These are phyloP conservation scores for Stenchaetothrips biformis DNA, from an alignment of 2,888 invertebrate genomes.

Conservation along the genomic window DNA sequence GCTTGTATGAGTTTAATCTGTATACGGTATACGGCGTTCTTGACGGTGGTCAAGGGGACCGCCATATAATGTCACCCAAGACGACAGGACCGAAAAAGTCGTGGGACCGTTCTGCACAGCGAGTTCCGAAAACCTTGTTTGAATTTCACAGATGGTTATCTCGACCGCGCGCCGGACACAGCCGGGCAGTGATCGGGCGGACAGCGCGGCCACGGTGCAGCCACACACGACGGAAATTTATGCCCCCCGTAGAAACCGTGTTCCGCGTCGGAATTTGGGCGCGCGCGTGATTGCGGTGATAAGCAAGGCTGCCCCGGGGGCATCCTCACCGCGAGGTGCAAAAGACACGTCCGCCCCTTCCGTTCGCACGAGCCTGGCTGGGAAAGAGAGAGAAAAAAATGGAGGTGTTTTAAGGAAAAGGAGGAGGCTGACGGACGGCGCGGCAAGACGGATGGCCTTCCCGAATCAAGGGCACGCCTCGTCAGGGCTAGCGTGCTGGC, in stretches of 20 bases:
- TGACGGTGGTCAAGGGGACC: too few relatives aligned
- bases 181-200: not conserved
- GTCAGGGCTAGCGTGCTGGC: not conserved
- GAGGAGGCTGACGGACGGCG: too few relatives aligned
- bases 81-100: too few relatives aligned
- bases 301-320: not conserved
- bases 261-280: not conserved
- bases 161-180: not conserved
- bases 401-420: not conserved
- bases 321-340: too few relatives aligned
- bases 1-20: too few relatives aligned
- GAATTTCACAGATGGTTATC: too few relatives aligned
- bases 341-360: not conserved
- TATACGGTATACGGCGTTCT: too few relatives aligned
- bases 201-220: not conserved
- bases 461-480: slow-evolving; percentile 10
- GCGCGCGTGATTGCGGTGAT: not conserved
- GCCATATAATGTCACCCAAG: too few relatives aligned
- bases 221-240: not conserved
- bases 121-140: too few relatives aligned
- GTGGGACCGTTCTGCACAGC: too few relatives aligned
- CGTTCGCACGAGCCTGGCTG: not conserved
- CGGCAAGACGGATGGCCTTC: too few relatives aligned
- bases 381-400: not conserved
- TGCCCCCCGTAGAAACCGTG: slow-evolving; percentile 1